phyloP scores from a whole-genome alignment of 1,140 invertebrate species.

The Drosophila subobscura region DNA sequence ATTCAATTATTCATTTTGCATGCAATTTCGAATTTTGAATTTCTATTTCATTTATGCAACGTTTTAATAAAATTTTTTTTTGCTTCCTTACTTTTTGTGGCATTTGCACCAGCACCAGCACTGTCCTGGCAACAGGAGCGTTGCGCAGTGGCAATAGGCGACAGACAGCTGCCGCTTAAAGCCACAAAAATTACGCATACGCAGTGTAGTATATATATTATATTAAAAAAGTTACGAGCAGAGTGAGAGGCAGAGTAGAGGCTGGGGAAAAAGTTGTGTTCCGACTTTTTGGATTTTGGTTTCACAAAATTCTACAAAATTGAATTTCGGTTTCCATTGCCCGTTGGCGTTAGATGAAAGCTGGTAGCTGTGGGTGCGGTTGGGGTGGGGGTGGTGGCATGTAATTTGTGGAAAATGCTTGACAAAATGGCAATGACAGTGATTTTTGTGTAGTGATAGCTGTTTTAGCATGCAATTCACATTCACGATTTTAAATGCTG shows the following conservation, averaged over 20 bases:
- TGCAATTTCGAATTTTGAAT: conserved; percentile 65
- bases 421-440: conserved; percentile 35
- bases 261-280: conserved; percentile 42
- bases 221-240: conserved; percentile 65
- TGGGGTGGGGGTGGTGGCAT: conserved; percentile 15
- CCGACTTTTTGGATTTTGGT: conserved; percentile 48
- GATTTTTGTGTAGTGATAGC: conserved; percentile 25
- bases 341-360: too few relatives aligned
- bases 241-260: conserved; percentile 23
- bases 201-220: conserved; percentile 66
- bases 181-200: conserved; percentile 74
- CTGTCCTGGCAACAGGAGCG: conserved; percentile 13
- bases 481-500: conserved; percentile 10
- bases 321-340: conserved; percentile 45
- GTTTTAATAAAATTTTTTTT: conserved; percentile 76
- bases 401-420: conserved; percentile 51
- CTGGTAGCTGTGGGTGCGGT: not conserved
- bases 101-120: conserved; percentile 27
- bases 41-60: conserved; percentile 66
- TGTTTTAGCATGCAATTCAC: conserved; percentile 13
- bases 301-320: conserved; percentile 36
- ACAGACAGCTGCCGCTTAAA: conserved; percentile 51
- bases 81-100: conserved; percentile 24
- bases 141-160: too few relatives aligned
- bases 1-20: conserved; percentile 78